Evolutionary conservation across 53 echinoderm and acorn worm species (phyloP).

Genomic region (Astropecten irregularis): DNA sequence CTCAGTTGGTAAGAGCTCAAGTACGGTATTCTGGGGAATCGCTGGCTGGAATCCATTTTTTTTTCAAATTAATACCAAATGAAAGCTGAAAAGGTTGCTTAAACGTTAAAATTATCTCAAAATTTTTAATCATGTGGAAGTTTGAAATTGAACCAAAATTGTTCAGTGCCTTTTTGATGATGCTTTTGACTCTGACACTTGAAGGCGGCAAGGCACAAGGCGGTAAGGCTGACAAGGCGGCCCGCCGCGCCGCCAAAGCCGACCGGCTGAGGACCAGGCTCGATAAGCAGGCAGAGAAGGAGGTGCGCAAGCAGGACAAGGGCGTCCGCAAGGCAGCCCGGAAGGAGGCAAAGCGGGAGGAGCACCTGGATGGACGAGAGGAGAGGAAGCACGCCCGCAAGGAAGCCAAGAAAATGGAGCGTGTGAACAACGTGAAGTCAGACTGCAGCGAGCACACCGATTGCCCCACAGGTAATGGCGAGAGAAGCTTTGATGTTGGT

Average conservation of each 20-base stretch:
- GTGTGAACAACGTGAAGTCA: not conserved
- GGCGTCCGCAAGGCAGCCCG: slow-evolving; percentile 5
- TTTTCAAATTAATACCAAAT: not conserved
- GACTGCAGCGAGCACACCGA: slow-evolving; percentile 38
- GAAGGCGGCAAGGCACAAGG: not conserved
- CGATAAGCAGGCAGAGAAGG: slow-evolving; percentile 10
- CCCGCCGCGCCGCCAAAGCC: not conserved
- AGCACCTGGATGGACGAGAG: not conserved
- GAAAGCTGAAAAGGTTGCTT: too few relatives aligned
- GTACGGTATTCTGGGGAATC: not conserved
- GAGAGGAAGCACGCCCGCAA: slow-evolving; percentile 12
- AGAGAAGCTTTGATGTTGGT: too few relatives aligned
- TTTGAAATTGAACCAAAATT: too few relatives aligned
- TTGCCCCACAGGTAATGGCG: slow-evolving; percentile 25
- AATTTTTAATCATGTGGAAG: too few relatives aligned
- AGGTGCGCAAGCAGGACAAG: slow-evolving; percentile 3
- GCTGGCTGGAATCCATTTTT: not conserved
- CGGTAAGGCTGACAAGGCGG: not conserved
- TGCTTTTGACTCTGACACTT: not conserved
- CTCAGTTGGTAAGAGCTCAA: too few relatives aligned
- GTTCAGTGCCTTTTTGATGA: too few relatives aligned
- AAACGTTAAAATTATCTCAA: not conserved
- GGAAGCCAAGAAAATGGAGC: slow-evolving; percentile 21
- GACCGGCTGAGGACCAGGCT: not conserved
- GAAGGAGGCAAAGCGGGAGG: slow-evolving; percentile 11